Evolutionary conservation across 2,113 vertebrate species (phyloP), one percentile per base, ranked within the genome.

Genomic region (Psettodes erumei): DNA sequence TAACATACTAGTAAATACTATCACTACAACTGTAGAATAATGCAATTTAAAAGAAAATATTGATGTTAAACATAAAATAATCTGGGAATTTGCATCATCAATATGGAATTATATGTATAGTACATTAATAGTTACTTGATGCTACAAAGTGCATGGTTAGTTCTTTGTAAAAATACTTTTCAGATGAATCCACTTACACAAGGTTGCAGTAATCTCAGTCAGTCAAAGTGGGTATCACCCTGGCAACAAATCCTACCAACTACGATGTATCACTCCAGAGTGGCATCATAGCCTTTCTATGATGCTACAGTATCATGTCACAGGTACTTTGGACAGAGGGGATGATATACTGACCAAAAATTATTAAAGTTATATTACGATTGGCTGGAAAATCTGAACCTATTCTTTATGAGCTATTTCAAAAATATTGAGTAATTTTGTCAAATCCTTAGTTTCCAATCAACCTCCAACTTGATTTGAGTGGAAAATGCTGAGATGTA

Each of bases 401-500:
- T 28, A 19, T 62, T 5, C 0, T 27, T 23, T 33, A 2, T 3
- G 23, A 58, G 15, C 58, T 45, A 30, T 60, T 75, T 67, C 35
- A n/a, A 59, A n/a, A 58, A 70, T 43, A 55, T 42, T 54, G 30
- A 58, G 12, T 16, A 61, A 50, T 21, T 64, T 18, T 47, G 45
- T 55, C 8, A 40, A 50, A 50, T 67, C 21, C 3, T 48, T 16
- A 55, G 40, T 47, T 25, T 75, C 38, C 51, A 53, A 54, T 69
- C 35, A 54, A 16, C 18, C 12, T 13, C n/a, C n/a, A n/a, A 35
- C 54, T 28, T 45, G n/a, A 54, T 53, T n/a, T 71, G 28, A 77
- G 62, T 1, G 63, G 68, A 80, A 73, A 80, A 67, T 65, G 51
- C 35, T 71, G 67, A 61, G 51, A 71, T 75, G 55, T 19, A 79